Evolutionary conservation across 2,888 invertebrate species (phyloP).

Genomic region (Anarsia innoxiella): DNA sequence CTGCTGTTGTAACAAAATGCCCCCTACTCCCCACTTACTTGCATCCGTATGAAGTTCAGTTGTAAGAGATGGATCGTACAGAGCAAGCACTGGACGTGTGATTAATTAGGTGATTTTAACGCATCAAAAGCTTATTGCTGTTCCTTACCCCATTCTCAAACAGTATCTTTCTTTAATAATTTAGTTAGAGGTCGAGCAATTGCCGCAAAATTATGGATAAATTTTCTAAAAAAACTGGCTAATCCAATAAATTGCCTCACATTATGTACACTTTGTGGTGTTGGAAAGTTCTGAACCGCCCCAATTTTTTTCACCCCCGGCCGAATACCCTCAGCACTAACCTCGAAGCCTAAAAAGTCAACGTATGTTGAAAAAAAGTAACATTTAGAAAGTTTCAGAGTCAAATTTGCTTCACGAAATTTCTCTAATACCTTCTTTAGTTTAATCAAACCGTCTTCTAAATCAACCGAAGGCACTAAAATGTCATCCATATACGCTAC

Average conservation of each 20-base stretch:
- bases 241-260: conserved; percentile 19
- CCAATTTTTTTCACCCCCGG: conserved; percentile 16
- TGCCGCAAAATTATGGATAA: too few species aligned
- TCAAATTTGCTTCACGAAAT: neutral
- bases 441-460: neutral
- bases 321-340: conserved; percentile 15
- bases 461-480: neutral
- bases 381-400: neutral
- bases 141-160: conserved; percentile 18
- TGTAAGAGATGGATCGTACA: conserved; percentile 6
- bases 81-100: conserved; percentile 7
- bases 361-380: conserved; percentile 4
- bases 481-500: conserved; percentile 15
- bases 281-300: conserved; percentile 15
- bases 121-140: conserved; percentile 11
- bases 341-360: conserved; percentile 16
- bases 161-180: too few species aligned
- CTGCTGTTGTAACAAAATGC: conserved; percentile 10
- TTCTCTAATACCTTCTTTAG: neutral
- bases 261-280: conserved; percentile 14
- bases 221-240: conserved; percentile 18
- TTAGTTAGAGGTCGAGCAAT: too few species aligned
- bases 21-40: too few species aligned
- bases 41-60: too few species aligned
- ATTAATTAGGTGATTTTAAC: conserved; percentile 5